Conservation (phyloP, 2,113 vertebrate species). For the Neotoma lepida region DNA sequence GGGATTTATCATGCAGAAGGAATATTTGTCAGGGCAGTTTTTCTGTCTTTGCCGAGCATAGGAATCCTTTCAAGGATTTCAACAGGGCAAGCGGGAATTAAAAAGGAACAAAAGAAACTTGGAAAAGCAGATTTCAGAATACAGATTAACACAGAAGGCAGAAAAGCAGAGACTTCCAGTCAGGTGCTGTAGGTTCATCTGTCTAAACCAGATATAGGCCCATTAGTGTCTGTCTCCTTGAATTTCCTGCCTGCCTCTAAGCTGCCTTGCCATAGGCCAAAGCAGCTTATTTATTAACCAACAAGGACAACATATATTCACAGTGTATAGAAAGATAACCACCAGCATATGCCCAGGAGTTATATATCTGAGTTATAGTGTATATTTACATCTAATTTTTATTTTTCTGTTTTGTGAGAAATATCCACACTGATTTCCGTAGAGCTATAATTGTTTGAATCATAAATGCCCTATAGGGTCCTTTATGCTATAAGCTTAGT, state of each 20-base stretch:
- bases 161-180: background rate
- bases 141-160: background rate
- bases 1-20: slow-evolving; percentile 51
- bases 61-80: slow-evolving; percentile 1
- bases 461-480: background rate
- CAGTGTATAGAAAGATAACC: too few relatives aligned
- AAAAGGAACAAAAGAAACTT: background rate
- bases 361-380: background rate
- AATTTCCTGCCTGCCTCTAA: too few relatives aligned
- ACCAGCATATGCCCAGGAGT: background rate
- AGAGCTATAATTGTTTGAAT: background rate
- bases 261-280: too few relatives aligned
- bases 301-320: too few relatives aligned
- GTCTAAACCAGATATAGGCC: background rate
- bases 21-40: background rate
- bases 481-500: accelerated
- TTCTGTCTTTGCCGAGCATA: slow-evolving; percentile 22
- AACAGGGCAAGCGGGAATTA: background rate
- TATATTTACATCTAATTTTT: too few relatives aligned
- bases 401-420: background rate
- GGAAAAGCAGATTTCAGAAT: background rate
- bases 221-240: background rate
- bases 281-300: too few relatives aligned
- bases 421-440: background rate
- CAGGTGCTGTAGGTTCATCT: background rate